Conservation (phyloP, 2,113 vertebrate genomes). For the Eubucco bourcierii region DNA sequence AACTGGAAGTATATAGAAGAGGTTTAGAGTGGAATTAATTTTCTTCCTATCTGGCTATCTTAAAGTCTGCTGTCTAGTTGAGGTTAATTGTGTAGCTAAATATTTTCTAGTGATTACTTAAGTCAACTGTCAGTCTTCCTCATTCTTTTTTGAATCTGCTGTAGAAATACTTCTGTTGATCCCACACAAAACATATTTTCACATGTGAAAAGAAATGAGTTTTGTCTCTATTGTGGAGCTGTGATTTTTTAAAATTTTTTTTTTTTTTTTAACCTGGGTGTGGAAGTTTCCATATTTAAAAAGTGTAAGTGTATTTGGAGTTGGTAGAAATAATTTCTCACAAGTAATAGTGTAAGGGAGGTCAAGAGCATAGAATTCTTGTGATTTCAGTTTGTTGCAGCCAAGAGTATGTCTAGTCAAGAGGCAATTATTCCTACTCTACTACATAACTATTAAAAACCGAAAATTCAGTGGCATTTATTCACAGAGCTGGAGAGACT, state of each 20-base stretch:
- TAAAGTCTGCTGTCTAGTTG: neutral
- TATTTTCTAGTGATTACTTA: neutral
- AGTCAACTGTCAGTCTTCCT: neutral
- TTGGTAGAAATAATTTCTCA: neutral
- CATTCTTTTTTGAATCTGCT: neutral
- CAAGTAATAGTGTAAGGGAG: neutral
- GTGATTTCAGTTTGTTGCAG: neutral
- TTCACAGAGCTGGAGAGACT: neutral
- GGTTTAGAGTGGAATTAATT: neutral
- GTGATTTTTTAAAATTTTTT: neutral
- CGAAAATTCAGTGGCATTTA: neutral
- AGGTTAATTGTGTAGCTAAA: neutral
- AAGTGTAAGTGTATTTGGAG: neutral
- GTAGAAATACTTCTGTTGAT: neutral
- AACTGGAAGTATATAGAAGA: neutral
- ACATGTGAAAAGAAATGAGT: neutral
- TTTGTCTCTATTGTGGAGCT: neutral
- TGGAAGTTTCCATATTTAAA: neutral
- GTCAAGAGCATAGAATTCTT: neutral
- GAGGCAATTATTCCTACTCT: neutral
- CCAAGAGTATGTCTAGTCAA: neutral
- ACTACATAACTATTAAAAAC: neutral
- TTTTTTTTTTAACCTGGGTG: neutral
- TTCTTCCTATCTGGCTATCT: neutral
- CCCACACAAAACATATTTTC: neutral